Evolutionary conservation across 2,113 vertebrate species (phyloP), one percentile per base, ranked within the genome.

Genomic region (Spilogale gracilis): DNA sequence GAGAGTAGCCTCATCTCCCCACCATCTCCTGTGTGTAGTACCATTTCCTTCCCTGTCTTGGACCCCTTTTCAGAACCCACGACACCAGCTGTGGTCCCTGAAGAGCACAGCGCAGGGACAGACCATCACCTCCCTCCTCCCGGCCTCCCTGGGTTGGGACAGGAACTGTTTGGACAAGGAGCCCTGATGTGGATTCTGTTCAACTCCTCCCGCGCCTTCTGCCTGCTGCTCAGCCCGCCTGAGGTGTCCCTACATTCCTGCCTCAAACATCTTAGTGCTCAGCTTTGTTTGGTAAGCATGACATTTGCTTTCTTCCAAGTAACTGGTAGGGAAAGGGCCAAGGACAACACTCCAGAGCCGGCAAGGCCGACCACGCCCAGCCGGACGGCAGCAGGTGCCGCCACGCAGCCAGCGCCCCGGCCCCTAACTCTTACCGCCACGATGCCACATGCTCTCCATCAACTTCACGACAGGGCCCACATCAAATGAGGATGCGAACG

Each of bases 181-280:
- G 67, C 12, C n/a, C 9, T 25, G 38, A 13, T 18, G 21, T 4
- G 0, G 67, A 58, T 9, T 69, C 61, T n/a, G 38, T 23, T 43
- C 60, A 61, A 25, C 63, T 58, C 43, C 80, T 63, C 85, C 82
- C 25, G 20, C n/a, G 6, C 11, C 0, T 82, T 58, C 69, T 18
- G 21, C 56, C 25, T 0, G 0, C 4, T 3, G 38, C 18, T 78
- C 32, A 60, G 67, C 38, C 56, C 23, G 2, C 83, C 16, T n/a
- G 25, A 61, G 38, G 50, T 14, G 60, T 67, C 45, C 27, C 6
- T 76, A 16, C 6, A 30, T 45, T 27, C 7, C 13, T 3, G 69
- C 17, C 25, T 21, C 50, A 45, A 60, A 56, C 27, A 23, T 30
- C 38, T 83, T 16, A 21, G 48, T 0, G 1, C 56, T 88, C 78